Base-by-base conservation (phyloP, 2,888 invertebrate genomes). In the Linnaemya vulpina region DNA sequence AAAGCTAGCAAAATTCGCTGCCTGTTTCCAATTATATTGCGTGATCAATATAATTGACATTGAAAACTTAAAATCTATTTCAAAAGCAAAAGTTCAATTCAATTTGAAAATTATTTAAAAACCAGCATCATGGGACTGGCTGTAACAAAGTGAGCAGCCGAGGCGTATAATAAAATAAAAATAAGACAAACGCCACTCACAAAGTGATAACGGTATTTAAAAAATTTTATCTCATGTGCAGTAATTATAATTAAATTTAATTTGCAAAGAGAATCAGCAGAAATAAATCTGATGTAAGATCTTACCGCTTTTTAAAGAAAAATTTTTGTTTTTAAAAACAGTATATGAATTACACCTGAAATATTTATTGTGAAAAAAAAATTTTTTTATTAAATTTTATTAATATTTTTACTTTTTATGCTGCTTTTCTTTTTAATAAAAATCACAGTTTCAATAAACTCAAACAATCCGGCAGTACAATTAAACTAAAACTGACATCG, bases 401-500 rank as follows among this genome's bases (percentile, higher is more conserved):
- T 38, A 1, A 35, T 46, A 46, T 17, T 15, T 11, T 53, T 22
- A 5, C 3, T 40, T 74, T 62, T 62, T 35, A 1, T n/a, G 40
- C 13, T 73, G 4, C 22, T 65, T 20, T 25, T 38, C 20, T 51
- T 63, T 63, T 62, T 13, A 38, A 51, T n/a, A 13, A 70, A 46
- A 1, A 46, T 2, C 62, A 58, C 67, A 62, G 22, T 17, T 76
- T 73, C 35, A 22, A 20, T 22, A 68, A 46, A 40, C n/a, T 46
- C 20, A 63, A 70, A 82, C 82, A 51, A 82, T 67, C 25, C 15
- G 30, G 74, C 74, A 70, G 58, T 38, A 70, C 77, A 70, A 63
- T 75, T 77, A 82, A 81, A 22, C 51, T 74, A 70, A 58, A 77
- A 85, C 81, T 85, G 62, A 85, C 38, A 17, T 58, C 9, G 38